Conservation (phyloP, 2,797 vertebrate species). For the Coregonus suidteri region DNA sequence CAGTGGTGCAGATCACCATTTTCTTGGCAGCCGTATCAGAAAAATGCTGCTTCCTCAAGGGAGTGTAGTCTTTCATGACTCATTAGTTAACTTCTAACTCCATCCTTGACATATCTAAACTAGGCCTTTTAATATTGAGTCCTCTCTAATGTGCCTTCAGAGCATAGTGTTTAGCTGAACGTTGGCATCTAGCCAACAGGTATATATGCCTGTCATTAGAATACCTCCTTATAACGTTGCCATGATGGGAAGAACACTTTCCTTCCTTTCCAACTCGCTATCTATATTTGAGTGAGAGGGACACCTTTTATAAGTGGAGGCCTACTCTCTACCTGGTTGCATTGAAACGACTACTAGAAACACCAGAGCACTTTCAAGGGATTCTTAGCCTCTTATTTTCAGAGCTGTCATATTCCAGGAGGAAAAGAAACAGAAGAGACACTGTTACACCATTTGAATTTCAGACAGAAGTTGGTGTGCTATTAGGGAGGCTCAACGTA, state of each 20-base stretch:
- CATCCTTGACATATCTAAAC: constrained; percentile 12
- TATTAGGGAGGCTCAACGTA: background rate
- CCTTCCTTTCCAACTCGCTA: background rate
- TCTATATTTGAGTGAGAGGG: background rate
- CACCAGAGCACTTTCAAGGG: constrained; percentile 18
- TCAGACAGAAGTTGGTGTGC: background rate
- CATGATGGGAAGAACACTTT: background rate
- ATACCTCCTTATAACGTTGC: background rate
- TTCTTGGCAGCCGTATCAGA: background rate
- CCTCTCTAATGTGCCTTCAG: constrained; percentile 18
- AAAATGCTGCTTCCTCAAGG: background rate
- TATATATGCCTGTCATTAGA: constrained; percentile 8
- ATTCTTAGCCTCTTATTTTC: constrained; percentile 18
- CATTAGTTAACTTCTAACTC: constrained; percentile 14
- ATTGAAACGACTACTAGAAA: constrained; percentile 16
- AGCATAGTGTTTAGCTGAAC: background rate
- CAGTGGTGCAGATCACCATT: background rate
- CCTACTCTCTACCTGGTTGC: constrained; percentile 7
- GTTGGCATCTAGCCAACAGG: background rate
- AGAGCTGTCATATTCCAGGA: constrained; percentile 2
- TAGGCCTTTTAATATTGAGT: constrained; percentile 12
- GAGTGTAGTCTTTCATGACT: constrained; percentile 10
- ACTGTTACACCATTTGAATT: background rate
- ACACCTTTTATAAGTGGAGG: background rate
- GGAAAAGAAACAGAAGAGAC: background rate